Base-by-base conservation (phyloP, 2,113 vertebrate species). In the Australoheros scitulus region DNA sequence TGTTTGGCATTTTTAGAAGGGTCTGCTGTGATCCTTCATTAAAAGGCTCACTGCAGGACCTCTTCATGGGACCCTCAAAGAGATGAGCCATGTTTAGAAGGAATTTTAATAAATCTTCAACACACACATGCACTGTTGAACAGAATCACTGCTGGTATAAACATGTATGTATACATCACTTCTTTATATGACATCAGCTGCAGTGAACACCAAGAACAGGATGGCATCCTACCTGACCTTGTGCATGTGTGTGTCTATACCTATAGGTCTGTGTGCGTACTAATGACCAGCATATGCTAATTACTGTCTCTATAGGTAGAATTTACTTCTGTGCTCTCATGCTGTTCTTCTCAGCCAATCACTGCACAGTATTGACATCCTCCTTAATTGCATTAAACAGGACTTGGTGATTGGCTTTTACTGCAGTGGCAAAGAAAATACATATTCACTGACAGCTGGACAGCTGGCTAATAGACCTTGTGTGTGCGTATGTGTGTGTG, bases 21-120 rank as follows among this genome's bases (percentile, higher is more conserved):
- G 76, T 76, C 96, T 95, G 97, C 97, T 98, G 97, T 98, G 97
- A 98, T 98, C 97, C 97, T 98, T 97, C 97, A 98, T 99, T 97
- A 98, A 98, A 98, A 97, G 96, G 57, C 96, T 97, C 97, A 95
- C 97, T 97, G 96, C 97, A 96, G 97, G 97, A 96, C 95, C 96
- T 95, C 96, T 97, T 94, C 96, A 95, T 95, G 95, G 96, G 91
- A 96, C 96, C 96, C 95, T 97, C 95, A 95, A 97, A 96, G 96
- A 97, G 96, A 98, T 96, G 96, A 96, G 96, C 96, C 96, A 96
- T 96, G 96, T 97, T 98, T 97, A 97, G 96, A 97, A 98, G 96
- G 97, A 94, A 97, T 97, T 98, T 98, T 97, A 96, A 96, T 96
- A 97, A 97, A 97, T 97, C 96, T 96, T 96, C 95, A 2, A 43